Evolutionary conservation across 2,888 invertebrate genomes (phyloP).

Genomic region (Leptothorax acervorum): DNA sequence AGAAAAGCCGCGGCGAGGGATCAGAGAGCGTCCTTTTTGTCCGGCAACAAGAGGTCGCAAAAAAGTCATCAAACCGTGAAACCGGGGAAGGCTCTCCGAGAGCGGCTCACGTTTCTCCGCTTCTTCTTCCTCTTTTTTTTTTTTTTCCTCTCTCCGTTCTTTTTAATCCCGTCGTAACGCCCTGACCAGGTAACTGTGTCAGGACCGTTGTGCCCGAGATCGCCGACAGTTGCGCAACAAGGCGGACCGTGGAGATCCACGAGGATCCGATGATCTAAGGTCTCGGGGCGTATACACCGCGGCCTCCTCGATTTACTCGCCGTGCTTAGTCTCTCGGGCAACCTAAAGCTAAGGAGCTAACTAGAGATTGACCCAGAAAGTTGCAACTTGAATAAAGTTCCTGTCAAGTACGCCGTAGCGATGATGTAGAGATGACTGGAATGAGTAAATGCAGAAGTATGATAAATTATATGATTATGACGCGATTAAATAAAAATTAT

Average conservation of each 20-base stretch:
- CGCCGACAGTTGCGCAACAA: slow-evolving; percentile 76
- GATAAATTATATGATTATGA: neutral
- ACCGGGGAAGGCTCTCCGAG: slow-evolving; percentile 55
- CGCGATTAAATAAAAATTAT: slow-evolving; percentile 1
- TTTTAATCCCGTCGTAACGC: slow-evolving; percentile 74
- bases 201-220: slow-evolving; percentile 81
- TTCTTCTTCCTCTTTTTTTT: slow-evolving; percentile 47
- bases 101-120: slow-evolving; percentile 70
- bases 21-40: slow-evolving; percentile 59
- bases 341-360: slow-evolving; percentile 73
- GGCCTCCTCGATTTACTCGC: slow-evolving; percentile 72
- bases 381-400: slow-evolving; percentile 66
- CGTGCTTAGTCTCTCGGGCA: slow-evolving; percentile 68
- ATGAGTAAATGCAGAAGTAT: neutral
- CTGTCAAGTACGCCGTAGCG: slow-evolving; percentile 61
- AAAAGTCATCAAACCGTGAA: slow-evolving; percentile 65
- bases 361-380: slow-evolving; percentile 75
- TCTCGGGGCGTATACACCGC: slow-evolving; percentile 66
- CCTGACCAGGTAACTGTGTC: slow-evolving; percentile 83
- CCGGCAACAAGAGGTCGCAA: slow-evolving; percentile 68
- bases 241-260: slow-evolving; percentile 77
- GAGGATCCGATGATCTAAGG: slow-evolving; percentile 79
- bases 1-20: slow-evolving; percentile 40
- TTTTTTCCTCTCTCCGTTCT: slow-evolving; percentile 43
- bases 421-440: slow-evolving; percentile 54